Conservation (phyloP, 1,140 invertebrate species). For the Patella vulgata region DNA sequence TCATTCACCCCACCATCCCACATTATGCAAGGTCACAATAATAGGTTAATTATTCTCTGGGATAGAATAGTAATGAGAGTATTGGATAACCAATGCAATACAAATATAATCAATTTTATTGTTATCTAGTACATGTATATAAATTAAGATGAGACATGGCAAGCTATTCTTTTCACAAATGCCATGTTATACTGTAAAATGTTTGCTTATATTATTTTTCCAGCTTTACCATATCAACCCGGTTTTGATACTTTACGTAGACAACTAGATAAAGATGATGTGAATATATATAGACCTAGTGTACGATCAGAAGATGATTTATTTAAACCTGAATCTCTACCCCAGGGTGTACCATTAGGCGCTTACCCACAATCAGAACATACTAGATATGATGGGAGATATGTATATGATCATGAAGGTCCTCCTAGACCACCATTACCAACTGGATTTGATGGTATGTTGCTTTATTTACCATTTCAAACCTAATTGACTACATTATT, state of each 20-base stretch:
- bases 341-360: constrained; percentile 35
- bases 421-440: constrained; percentile 86
- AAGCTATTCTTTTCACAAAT: no score
- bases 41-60: no score
- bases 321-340: constrained; percentile 30
- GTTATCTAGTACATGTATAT: no score
- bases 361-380: constrained; percentile 45
- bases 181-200: no score
- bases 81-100: no score
- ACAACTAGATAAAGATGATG: constrained; percentile 40
- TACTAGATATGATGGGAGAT: constrained; percentile 67
- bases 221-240: constrained; percentile 21
- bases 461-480: not conserved
- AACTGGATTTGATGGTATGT: constrained; percentile 62
- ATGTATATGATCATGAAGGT: constrained; percentile 66
- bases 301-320: constrained; percentile 37
- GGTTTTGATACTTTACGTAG: constrained; percentile 51
- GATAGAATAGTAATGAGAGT: no score
- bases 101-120: no score
- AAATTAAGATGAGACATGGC: no score
- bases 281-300: constrained; percentile 52
- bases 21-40: no score
- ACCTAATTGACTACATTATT: not conserved
- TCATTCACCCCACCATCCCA: no score
- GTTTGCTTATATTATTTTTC: no score